Base-by-base conservation (phyloP, 2,888 invertebrate species). In the Elegia similella region DNA sequence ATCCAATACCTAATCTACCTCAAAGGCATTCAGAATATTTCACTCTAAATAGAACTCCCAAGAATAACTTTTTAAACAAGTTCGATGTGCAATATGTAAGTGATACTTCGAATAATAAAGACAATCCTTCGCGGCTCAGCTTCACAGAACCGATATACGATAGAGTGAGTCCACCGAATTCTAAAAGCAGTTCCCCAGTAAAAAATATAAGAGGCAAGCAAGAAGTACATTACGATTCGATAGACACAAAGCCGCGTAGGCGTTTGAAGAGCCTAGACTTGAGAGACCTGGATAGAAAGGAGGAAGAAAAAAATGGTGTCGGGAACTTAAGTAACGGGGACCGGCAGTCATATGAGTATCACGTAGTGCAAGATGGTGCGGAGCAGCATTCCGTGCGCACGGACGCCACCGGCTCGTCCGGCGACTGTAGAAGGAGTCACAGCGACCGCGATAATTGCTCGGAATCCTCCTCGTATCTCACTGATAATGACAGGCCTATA, bases 361-460 rank as follows among this genome's bases (percentile, higher is more conserved):
- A 84, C 73, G 69, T 78, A 67, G 75, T 72, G 77, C 86, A 85
- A 73, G 90, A 90, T 78, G 81, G 78, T 66, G 70, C 70, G 58
- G 90, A 91, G 70, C 87, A 84, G 73, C 88, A 91, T 88, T 91
- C 90, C 84, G 67, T 83, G 57, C 86, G 87, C 61, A 85, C 84
- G 59, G 87, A 89, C 71, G 80, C 83, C 74, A 84, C 87, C 67
- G 82, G 86, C 68, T 87, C 86, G 63, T 84, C 83, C 44, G 76
- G 82, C 64, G 88, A 86, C 80, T 88, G 75, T 70, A 87, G 90
- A 83, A 86, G 88, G 78, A 87, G 86, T 66, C 86, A 87, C 65
- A 86, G 84, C 70, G 90, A 90, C 78, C 83, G 89, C 70, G 91
- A 91, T 86, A 90, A 91, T 82, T 90, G 90, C 75, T 91, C 91